A percentile compares a stretch with the other conserved stretches of the same genome.
Conservation (phyloP, 2,888 invertebrate species). For the Neocrepidodera transversa region DNA sequence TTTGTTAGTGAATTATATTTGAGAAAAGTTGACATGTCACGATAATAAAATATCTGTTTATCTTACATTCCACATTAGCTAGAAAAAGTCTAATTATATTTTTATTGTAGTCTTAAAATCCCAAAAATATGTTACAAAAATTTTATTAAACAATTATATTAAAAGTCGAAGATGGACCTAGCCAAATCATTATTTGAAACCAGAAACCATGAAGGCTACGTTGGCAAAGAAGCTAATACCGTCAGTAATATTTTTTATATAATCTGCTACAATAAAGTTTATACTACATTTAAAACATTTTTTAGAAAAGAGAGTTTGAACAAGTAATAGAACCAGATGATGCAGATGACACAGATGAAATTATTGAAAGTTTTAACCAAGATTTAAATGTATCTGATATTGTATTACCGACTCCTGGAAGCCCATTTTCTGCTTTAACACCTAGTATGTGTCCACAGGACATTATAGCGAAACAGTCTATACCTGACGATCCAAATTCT, state of each 20-base stretch:
- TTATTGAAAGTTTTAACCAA: constrained; percentile 69
- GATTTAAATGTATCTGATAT: constrained; percentile 76
- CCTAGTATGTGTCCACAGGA: constrained; percentile 98
- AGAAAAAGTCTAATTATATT: too few relatives aligned
- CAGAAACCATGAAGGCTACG: constrained; percentile 88
- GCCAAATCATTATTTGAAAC: constrained; percentile 90
- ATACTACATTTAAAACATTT: too few relatives aligned
- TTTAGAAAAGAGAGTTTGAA: constrained; percentile 76
- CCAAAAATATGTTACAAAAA: too few relatives aligned
- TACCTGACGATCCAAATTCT: constrained; percentile 77
- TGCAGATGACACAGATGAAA: constrained; percentile 61
- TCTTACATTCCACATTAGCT: too few relatives aligned
- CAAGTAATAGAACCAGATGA: constrained; percentile 82
- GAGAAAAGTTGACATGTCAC: too few relatives aligned
- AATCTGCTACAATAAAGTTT: constrained; percentile 19
- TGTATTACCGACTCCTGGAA: constrained; percentile 80
- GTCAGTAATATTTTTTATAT: constrained; percentile 59
- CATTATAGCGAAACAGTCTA: constrained; percentile 79
- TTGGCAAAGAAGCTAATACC: constrained; percentile 82
- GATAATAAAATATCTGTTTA: too few relatives aligned
- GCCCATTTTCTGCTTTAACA: constrained; percentile 93
- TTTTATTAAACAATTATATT: too few relatives aligned
- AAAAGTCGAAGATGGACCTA: constrained; percentile 89
- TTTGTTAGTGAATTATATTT: too few relatives aligned
- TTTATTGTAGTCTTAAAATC: too few relatives aligned